These are phyloP conservation scores for Cyprinus carpio DNA, from an alignment of 2,113 vertebrate genomes.

Conservation along the genomic window DNA sequence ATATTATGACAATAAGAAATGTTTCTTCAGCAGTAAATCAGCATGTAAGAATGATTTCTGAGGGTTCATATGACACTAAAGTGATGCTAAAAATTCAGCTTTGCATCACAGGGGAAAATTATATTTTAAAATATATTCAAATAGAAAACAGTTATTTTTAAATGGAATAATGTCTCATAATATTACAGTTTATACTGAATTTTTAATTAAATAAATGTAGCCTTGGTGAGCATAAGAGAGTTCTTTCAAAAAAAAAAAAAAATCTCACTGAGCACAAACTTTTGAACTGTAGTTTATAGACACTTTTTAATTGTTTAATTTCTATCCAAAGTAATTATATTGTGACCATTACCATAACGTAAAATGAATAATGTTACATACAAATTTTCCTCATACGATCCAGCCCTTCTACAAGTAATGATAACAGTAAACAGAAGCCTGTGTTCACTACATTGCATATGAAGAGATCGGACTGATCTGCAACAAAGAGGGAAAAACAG, in stretches of 20 bases:
- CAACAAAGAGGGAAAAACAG: constrained; percentile 32
- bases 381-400: not conserved
- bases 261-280: not conserved
- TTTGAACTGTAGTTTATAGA: not conserved
- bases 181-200: not conserved
- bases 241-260: not conserved
- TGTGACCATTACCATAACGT: not conserved
- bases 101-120: not conserved
- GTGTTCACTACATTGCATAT: not conserved
- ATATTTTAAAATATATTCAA: not conserved
- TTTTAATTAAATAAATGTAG: not conserved
- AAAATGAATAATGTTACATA: not conserved
- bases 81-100: not conserved
- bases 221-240: not conserved
- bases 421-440: not conserved
- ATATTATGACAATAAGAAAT: not conserved
- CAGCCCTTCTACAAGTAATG: not conserved
- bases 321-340: not conserved
- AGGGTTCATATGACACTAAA: not conserved
- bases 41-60: not conserved
- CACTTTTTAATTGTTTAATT: not conserved
- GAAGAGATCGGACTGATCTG: not conserved
- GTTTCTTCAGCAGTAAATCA: not conserved
- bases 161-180: not conserved
- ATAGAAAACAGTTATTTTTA: not conserved